phyloP scores from a whole-genome alignment of 2,888 invertebrate genomes.

The Diabrotica balteata region DNA sequence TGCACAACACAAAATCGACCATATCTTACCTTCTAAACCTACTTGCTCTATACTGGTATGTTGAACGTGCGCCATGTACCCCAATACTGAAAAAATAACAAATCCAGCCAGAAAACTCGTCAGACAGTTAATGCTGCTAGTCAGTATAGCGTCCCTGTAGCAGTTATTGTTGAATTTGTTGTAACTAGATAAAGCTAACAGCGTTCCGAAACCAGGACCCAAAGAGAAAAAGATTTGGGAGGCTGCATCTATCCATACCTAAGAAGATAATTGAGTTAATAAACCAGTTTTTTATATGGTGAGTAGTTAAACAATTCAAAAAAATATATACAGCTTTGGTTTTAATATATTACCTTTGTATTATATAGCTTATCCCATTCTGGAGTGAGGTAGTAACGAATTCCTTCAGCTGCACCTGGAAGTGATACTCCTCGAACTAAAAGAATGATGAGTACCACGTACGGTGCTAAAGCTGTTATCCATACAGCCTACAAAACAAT shows the following conservation, averaged over 20 bases:
- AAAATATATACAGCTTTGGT: too few species aligned
- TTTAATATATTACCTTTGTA: constrained; percentile 61
- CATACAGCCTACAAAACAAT: constrained; percentile 78
- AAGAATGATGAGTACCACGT: constrained; percentile 86
- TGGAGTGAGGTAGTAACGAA: constrained; percentile 87
- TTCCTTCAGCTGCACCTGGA: constrained; percentile 85
- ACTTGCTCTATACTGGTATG: constrained; percentile 87
- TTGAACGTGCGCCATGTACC: constrained; percentile 93
- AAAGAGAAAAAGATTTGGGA: constrained; percentile 94
- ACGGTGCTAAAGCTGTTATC: constrained; percentile 94
- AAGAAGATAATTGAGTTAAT: constrained; percentile 1
- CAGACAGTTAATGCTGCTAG: constrained; percentile 88
- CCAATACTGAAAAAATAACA: constrained; percentile 92
- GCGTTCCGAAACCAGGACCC: constrained; percentile 91
- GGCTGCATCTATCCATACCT: constrained; percentile 91
- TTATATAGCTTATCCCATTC: constrained; percentile 85
- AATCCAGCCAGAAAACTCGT: constrained; percentile 94
- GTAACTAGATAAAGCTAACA: constrained; percentile 89
- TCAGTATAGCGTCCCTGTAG: constrained; percentile 87
- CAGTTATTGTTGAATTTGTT: constrained; percentile 94
- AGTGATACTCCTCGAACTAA: constrained; percentile 83
- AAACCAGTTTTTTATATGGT: too few species aligned
- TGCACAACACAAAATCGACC: background rate
- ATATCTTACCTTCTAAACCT: constrained; percentile 69
- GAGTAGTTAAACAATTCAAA: too few species aligned